These are phyloP conservation scores for Meandrusa payeni DNA, from an alignment of 2,888 invertebrate genomes.

Conservation along the genomic window DNA sequence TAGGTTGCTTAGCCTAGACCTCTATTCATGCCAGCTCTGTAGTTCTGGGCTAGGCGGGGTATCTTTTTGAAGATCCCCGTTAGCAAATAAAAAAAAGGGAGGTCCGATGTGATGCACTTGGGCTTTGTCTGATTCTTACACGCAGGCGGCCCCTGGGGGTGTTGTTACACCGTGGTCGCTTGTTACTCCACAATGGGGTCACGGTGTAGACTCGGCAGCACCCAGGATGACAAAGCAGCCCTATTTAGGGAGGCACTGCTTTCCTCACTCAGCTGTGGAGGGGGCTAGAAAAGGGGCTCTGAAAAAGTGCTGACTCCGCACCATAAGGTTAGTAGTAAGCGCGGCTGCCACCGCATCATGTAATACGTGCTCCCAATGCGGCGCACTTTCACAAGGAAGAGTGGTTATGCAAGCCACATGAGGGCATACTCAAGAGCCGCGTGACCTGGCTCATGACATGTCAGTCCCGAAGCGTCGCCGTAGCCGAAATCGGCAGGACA, in stretches of 20 bases:
- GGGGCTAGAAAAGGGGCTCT: constrained; percentile 34
- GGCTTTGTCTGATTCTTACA: background rate
- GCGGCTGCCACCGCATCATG: constrained; percentile 24
- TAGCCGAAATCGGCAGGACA: no score
- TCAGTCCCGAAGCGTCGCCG: no score
- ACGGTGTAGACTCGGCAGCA: constrained; percentile 29
- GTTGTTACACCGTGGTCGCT: constrained; percentile 31
- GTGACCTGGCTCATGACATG: no score
- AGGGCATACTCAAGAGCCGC: no score
- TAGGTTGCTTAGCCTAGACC: no score
- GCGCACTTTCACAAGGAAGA: no score
- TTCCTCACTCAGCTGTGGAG: constrained; percentile 29
- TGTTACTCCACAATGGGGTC: constrained; percentile 21
- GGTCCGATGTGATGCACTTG: no score
- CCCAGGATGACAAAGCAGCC: constrained; percentile 29
- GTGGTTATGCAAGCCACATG: no score
- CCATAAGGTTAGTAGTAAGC: constrained; percentile 20
- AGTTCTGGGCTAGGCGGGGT: no score
- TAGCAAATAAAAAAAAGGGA: no score
- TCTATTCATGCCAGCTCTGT: no score
- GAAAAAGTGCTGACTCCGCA: constrained; percentile 28
- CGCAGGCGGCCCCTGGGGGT: background rate
- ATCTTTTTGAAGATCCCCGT: no score
- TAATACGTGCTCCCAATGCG: background rate
- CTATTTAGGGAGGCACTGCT: constrained; percentile 34